Percentiles rank a stretch among this genome's conserved stretches.
phyloP scores from a whole-genome alignment of 2,888 invertebrate genomes.

The Limnephilus rhombicus region DNA sequence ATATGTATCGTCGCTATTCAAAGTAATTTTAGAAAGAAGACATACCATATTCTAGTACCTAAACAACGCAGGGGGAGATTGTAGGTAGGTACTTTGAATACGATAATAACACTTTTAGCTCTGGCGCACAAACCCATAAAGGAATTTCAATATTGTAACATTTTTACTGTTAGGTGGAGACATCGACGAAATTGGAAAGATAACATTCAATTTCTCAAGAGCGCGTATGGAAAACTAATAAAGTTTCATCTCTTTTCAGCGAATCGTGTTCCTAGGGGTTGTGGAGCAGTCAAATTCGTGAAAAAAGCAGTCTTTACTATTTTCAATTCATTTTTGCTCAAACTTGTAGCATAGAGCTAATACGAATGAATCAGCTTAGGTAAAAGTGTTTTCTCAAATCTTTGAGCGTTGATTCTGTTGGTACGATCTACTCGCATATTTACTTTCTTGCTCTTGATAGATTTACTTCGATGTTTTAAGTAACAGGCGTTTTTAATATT shows the following conservation, averaged over 20 bases:
- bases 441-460: background rate
- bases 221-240: conserved; percentile 48
- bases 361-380: background rate
- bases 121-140: conserved; percentile 51
- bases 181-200: conserved; percentile 57
- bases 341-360: too few species aligned
- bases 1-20: background rate
- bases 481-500: too few species aligned
- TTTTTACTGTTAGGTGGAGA: conserved; percentile 61
- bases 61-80: background rate
- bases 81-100: conserved; percentile 53
- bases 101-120: conserved; percentile 63
- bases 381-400: background rate
- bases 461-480: background rate
- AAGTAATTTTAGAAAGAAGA: background rate
- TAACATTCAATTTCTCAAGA: conserved; percentile 61
- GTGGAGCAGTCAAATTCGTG: background rate
- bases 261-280: conserved; percentile 10
- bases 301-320: background rate
- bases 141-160: conserved; percentile 49
- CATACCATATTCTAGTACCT: background rate
- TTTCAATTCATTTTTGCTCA: background rate
- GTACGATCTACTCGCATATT: background rate
- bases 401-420: background rate
- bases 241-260: conserved; percentile 53